Base-by-base conservation (phyloP, 2,113 vertebrate species). In the Edolisoma coerulescens region DNA sequence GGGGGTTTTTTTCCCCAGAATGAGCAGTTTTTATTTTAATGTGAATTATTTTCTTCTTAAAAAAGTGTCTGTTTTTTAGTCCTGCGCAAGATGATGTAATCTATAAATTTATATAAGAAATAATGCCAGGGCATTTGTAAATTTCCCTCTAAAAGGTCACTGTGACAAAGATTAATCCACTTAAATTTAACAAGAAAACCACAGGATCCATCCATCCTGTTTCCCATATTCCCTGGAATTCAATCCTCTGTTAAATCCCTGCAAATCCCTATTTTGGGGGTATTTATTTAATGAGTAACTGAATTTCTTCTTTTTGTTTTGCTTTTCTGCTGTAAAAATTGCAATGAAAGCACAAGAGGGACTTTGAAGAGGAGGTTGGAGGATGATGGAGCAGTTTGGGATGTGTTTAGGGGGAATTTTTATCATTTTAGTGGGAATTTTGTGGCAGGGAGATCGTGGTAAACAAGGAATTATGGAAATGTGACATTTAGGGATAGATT, bases 1-100 rank as follows among this genome's bases (percentile, higher is more conserved):
- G n/a, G 28, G 7, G 7, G 6, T 3, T 15, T 64, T 22, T 19
- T 3, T 1, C 4, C 11, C 18, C 33, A 23, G 7, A 28, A n/a
- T 26, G 76, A 83, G 17, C 23, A 32, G 17, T 20, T 84, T 69
- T 39, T 28, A 10, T 65, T 61, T 91, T 8, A 33, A 53, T n/a
- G 41, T 13, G 13, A 91, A 22, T 32, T 53, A 4, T 67, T 57
- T 39, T 6, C 37, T 27, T 35, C 6, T 21, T 6, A 11, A 30
- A 7, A 7, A 45, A 26, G 18, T 2, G 9, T 8, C 45, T 4
- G 0, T n/a, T 73, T 61, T 61, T 24, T 61, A 20, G 9, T 26
- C 5, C 16, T 27, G 1, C 13, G 26, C 30, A 70, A 26, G 32
- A 37, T 33, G 26, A 32, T 27, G 14, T 4, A 60, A 68, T 27